These are phyloP conservation scores for Drosophila carrolli DNA, from an alignment of 1,140 invertebrate species.

Conservation along the genomic window DNA sequence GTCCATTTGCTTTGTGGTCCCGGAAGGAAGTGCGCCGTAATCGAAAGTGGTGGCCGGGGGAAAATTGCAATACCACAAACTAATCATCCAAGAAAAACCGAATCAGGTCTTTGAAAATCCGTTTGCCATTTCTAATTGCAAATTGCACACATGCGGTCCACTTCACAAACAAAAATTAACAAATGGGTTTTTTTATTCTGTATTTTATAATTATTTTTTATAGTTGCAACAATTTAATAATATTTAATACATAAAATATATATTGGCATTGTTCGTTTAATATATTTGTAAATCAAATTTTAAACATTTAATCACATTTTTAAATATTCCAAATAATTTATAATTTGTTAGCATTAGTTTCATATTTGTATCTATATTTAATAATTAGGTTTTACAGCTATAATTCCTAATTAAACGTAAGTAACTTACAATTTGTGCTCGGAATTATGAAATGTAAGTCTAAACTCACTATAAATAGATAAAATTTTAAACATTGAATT, in stretches of 20 bases:
- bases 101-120: background rate
- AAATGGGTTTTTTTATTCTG: background rate
- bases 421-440: too few species aligned
- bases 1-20: slow-evolving; percentile 33
- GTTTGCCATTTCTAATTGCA: background rate
- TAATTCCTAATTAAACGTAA: too few species aligned
- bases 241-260: background rate
- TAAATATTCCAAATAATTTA: too few species aligned
- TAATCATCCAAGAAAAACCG: slow-evolving; percentile 20
- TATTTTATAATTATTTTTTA: background rate
- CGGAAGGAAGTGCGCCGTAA: background rate
- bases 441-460: too few species aligned
- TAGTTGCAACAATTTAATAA: background rate
- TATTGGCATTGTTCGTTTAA: too few species aligned
- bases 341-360: too few species aligned
- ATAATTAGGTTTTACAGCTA: too few species aligned
- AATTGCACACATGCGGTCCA: background rate
- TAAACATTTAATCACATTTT: too few species aligned
- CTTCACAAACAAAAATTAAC: background rate
- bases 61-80: slow-evolving; percentile 11
- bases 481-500: too few species aligned
- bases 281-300: too few species aligned
- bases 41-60: background rate
- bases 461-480: too few species aligned
- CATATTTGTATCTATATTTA: background rate